Evolutionary conservation across 2,888 invertebrate species (phyloP).

Genomic region (Tipula helvola): DNA sequence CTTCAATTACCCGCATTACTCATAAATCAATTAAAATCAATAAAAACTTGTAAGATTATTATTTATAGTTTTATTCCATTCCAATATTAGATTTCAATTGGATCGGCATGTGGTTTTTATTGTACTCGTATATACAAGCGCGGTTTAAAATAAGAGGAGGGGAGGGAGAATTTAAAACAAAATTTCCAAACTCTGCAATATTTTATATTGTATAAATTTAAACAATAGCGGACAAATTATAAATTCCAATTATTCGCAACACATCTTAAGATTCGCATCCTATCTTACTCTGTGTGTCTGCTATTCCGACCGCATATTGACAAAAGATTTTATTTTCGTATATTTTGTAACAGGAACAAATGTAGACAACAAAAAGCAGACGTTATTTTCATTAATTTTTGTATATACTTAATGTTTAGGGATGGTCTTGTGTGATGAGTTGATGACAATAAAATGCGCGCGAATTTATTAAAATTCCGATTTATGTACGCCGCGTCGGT

Average conservation of each 20-base stretch:
- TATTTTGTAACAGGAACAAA: background rate
- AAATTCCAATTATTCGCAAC: background rate
- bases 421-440: background rate
- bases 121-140: background rate
- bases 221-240: background rate
- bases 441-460: background rate
- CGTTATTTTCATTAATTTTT: background rate
- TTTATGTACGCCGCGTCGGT: background rate
- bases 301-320: background rate
- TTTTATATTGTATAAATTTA: background rate
- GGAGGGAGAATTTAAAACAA: background rate
- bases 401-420: background rate
- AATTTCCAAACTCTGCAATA: background rate
- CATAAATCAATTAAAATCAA: slow-evolving; percentile 4
- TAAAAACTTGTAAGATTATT: background rate
- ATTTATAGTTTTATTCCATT: background rate
- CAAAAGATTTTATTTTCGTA: background rate
- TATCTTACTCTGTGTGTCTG: background rate
- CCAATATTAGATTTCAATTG: background rate
- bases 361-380: background rate
- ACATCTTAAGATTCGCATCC: background rate
- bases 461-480: background rate
- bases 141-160: background rate
- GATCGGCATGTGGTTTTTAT: background rate
- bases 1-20: slow-evolving; percentile 4